A percentile compares a stretch with the other conserved stretches of the same genome.
phyloP scores from a whole-genome alignment of 2,888 invertebrate genomes.

The Coecobrya sp. region DNA sequence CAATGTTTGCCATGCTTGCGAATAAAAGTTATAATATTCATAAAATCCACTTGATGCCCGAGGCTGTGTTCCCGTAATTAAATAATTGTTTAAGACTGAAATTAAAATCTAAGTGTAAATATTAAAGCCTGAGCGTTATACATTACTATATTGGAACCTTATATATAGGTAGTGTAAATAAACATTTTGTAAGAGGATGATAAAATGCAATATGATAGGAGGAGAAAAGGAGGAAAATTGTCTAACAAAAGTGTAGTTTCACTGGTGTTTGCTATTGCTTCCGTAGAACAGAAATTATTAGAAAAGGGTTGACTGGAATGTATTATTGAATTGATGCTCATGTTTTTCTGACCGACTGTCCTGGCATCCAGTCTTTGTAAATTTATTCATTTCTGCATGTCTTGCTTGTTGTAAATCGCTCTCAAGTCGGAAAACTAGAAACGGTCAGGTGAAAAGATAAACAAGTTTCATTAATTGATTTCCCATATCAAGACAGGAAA shows the following conservation, averaged over 20 bases:
- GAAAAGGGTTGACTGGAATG: constrained; percentile 50
- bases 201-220: not conserved
- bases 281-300: constrained; percentile 38
- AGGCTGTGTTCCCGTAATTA: constrained; percentile 65
- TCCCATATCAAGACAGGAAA: too few species aligned
- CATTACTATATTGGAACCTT: not conserved
- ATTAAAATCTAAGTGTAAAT: constrained; percentile 70
- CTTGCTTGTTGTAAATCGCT: too few species aligned
- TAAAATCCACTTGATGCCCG: constrained; percentile 48
- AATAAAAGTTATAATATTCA: constrained; percentile 66
- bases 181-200: constrained; percentile 16
- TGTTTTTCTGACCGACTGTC: too few species aligned
- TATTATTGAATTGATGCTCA: too few species aligned
- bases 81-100: constrained; percentile 80
- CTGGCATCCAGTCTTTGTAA: too few species aligned
- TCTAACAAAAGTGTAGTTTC: not conserved
- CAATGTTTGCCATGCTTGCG: constrained; percentile 70
- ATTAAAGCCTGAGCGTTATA: not conserved
- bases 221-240: constrained; percentile 18
- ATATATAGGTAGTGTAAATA: constrained; percentile 39
- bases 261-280: not conserved
- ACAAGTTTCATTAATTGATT: too few species aligned
- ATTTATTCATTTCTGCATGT: too few species aligned
- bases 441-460: too few species aligned
- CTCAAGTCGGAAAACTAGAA: too few species aligned